Base-by-base conservation (phyloP, 2,797 vertebrate genomes). In the Pipistrellus pygmaeus region DNA sequence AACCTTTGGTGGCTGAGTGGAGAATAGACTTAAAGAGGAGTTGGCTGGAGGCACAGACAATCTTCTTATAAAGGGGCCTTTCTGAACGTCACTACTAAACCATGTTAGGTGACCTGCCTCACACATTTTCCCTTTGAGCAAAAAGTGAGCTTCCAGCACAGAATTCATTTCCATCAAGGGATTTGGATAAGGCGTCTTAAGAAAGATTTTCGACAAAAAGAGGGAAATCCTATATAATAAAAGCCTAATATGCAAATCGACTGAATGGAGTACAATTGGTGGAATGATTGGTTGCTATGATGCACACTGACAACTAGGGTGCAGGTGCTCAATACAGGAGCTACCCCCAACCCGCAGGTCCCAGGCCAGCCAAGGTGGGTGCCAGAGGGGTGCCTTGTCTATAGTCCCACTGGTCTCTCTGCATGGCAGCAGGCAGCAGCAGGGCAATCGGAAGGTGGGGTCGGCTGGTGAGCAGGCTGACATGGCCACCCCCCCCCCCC, bases 81-180 rank as follows among this genome's bases (percentile, higher is more conserved):
- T 85, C 44, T 23, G 60, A 73, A 62, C 0, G 0, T 78, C 60
- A 35, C 3, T 41, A 20, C 51, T 46, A 30, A 68, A 78, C 25
- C 30, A 3, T 1, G 15, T 5, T 35, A 30, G 21, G 53, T 48
- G 35, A 27, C 55, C 55, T 32, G 15, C n/a, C 62, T 71, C 1
- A 17, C 6, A 2, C 20, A 1, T 38, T 81, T 53, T 60, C 20
- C n/a, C 88, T 85, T 27, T 30, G 9, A 80, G 64, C 51, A 91
- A 68, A 41, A 15, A 57, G 55, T 46, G 32, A 71, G 35, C 62
- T 77, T 86, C 64, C 2, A 41, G 53, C n/a, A 53, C 64, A 75
- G 69, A 82, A 71, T 88, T 86, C 32, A 62, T 88, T 73, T 75
- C 46, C 41, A 27, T 71, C 11, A 27, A 66, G 25, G 20, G 82